Evolutionary conservation across 2,797 vertebrate genomes (phyloP).

Genomic region (Huso huso): DNA sequence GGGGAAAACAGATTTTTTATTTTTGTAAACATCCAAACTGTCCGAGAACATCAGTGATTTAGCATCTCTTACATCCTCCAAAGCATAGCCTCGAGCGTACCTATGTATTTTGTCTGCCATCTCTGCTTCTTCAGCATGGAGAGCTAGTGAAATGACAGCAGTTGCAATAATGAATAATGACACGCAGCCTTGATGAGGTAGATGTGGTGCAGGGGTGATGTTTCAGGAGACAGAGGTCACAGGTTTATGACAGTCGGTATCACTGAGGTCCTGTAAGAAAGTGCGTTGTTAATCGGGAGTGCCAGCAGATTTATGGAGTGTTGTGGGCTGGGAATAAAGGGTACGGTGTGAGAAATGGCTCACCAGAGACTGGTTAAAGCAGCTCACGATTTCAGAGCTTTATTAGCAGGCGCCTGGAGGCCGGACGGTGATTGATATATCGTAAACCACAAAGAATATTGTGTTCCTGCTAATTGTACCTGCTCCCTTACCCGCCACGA

Average conservation of each 20-base stretch:
- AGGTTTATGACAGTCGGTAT: constrained; percentile 16
- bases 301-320: constrained; percentile 8
- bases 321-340: background rate
- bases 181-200: constrained; percentile 14
- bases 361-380: constrained; percentile 5
- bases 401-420: constrained; percentile 10
- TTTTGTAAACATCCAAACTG: constrained; percentile 30
- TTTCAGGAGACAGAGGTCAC: background rate
- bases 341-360: constrained; percentile 7
- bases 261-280: constrained; percentile 9
- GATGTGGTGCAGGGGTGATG: background rate
- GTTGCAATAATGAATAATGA: constrained; percentile 11
- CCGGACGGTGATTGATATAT: background rate
- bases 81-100: constrained; percentile 17
- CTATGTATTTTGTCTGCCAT: constrained; percentile 34
- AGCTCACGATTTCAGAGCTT: constrained; percentile 6
- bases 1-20: constrained; percentile 26
- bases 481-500: background rate
- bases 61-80: constrained; percentile 32
- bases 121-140: constrained; percentile 34
- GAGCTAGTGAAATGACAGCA: constrained; percentile 7
- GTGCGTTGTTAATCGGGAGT: constrained; percentile 7
- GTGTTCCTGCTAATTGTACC: constrained; percentile 10
- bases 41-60: constrained; percentile 36
- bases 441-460: constrained; percentile 5